Percentiles rank a stretch among this genome's conserved stretches.
Evolutionary conservation across 2,113 vertebrate species (phyloP).

Genomic region (Piprites chloris): DNA sequence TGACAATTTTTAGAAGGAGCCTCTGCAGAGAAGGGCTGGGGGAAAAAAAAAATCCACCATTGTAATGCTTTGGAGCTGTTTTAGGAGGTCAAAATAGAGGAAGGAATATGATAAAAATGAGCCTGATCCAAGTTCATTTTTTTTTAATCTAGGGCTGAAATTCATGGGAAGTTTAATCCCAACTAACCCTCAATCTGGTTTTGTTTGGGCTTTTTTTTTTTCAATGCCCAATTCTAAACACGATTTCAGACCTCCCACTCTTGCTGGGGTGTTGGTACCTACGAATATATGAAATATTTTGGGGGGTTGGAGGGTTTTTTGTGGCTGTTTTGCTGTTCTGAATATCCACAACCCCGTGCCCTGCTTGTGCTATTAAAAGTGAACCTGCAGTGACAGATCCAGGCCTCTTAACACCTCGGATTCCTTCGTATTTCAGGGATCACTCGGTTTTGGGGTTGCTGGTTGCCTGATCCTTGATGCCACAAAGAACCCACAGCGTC

Average conservation of each 20-base stretch:
- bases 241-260: not conserved
- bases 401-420: fast-evolving
- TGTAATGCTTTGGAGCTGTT: not conserved
- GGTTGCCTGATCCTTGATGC: not conserved
- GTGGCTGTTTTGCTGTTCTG: not conserved
- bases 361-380: fast-evolving
- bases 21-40: not conserved
- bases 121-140: not conserved
- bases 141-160: not conserved
- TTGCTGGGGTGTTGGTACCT: not conserved
- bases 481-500: fast-evolving
- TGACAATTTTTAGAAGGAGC: not conserved
- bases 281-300: fast-evolving
- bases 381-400: not conserved
- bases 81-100: not conserved
- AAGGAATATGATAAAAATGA: not conserved
- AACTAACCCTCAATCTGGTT: fast-evolving
- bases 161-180: not conserved
- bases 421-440: not conserved
- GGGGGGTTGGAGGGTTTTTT: not conserved
- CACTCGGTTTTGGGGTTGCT: not conserved
- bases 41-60: not conserved
- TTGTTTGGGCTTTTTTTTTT: too few species aligned
- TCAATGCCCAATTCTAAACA: not conserved
- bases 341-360: fast-evolving